Evolutionary conservation across 2,888 invertebrate genomes (phyloP), one percentile per base, ranked within the genome.

Genomic region (Epistrophe eligans): DNA sequence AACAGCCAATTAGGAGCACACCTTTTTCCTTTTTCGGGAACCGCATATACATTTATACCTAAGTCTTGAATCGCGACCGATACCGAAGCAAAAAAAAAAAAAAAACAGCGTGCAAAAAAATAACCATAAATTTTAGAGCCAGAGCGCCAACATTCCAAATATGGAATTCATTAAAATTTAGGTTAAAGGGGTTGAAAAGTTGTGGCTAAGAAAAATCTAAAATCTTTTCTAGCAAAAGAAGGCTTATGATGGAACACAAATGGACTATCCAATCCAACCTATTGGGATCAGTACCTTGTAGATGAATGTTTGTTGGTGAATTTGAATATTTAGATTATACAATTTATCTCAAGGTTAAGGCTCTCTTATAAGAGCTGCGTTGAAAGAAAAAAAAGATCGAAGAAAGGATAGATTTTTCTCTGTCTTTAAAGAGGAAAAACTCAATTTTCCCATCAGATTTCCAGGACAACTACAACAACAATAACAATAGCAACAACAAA

Each of bases 1-100:
- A 79, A 82, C 79, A 87, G 85, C 85, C 85, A 87, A 87, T 87
- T 87, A 87, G 85, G 71, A 77, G 74, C 85, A 82, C 85, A 87
- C 85, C 85, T 87, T 73, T 82, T 82, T 64, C 82, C 85, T 82
- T 82, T 82, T 87, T 82, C 74, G 85, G 70, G 40, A 55, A 48
- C 52, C 73, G 24, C 24, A 24, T 24, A 24, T 24, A 24, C 3
- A 24, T 3, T 24, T 24, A 38, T 55, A 71, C 74, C 70, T 58
- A 58, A 62, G 48, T 43, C 64, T 43, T 15, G 43, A 67, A 80
- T 66, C 40, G 11, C 19, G 9, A 15, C 13, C 7, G 9, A 57
- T n/a, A 73, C 43, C 64, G 43, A 66, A 43, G 15, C 4, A 40
- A 43, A 6, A 10, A 43, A 1, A 24, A 43, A 48, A 17, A 48